These are phyloP conservation scores for Myotis findleyi DNA, from an alignment of 2,797 vertebrate species.

Conservation along the genomic window DNA sequence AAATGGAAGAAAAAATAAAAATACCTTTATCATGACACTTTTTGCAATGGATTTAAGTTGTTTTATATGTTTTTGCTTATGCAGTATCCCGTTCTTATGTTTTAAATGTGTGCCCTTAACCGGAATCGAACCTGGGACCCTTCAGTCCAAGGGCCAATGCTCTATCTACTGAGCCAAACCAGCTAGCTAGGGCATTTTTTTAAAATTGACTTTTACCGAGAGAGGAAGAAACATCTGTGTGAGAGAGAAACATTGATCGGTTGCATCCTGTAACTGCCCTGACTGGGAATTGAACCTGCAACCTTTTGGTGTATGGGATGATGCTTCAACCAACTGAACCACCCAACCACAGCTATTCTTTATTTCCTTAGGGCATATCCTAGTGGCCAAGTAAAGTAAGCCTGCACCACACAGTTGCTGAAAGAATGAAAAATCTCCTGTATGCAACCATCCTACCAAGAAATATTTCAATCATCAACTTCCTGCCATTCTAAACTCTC, in stretches of 20 bases:
- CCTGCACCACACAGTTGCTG: background rate
- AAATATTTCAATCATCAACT: background rate
- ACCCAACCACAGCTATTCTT: background rate
- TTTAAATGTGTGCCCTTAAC: background rate
- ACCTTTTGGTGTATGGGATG: background rate
- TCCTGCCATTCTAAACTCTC: background rate
- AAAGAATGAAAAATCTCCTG: background rate
- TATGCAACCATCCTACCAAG: background rate
- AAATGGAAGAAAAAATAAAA: background rate
- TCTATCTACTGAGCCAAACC: background rate
- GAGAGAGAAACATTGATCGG: no score
- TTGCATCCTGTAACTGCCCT: background rate
- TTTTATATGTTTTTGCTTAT: constrained; percentile 13
- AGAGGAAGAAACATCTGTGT: no score
- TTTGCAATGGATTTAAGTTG: constrained; percentile 15
- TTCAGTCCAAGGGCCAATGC: background rate
- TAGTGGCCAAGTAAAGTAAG: background rate
- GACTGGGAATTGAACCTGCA: background rate
- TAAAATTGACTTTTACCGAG: no score
- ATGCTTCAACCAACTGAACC: background rate
- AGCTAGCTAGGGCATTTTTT: no score
- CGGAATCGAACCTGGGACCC: background rate
- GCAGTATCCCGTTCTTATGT: background rate
- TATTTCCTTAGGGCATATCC: background rate
- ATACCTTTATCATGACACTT: background rate